phyloP scores from a whole-genome alignment of 2,888 invertebrate genomes.

The Tineola bisselliella region DNA sequence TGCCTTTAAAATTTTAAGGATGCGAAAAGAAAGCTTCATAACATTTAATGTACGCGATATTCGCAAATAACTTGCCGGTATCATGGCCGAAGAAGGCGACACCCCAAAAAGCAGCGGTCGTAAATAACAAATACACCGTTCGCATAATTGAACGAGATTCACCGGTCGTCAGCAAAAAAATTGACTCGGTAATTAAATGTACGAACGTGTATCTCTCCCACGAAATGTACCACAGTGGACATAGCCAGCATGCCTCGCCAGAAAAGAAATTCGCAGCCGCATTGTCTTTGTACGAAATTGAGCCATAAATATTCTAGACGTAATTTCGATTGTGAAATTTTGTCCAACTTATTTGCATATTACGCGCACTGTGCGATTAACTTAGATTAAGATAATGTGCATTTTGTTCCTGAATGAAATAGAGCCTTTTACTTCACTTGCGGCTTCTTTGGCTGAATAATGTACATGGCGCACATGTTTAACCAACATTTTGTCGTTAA shows the following conservation, averaged over 20 bases:
- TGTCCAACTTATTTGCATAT: constrained; percentile 12
- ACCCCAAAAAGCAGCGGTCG: constrained; percentile 47
- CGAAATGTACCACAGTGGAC: constrained; percentile 31
- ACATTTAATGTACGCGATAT: constrained; percentile 12
- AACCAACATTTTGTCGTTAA: background rate
- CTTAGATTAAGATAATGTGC: background rate
- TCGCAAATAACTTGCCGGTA: constrained; percentile 21
- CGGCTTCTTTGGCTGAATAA: background rate
- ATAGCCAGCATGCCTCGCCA: constrained; percentile 36
- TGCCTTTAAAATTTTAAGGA: constrained; percentile 17
- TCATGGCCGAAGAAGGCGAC: constrained; percentile 42
- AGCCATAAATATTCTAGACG: constrained; percentile 59
- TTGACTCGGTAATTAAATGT: constrained; percentile 48
- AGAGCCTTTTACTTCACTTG: background rate
- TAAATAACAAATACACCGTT: constrained; percentile 54
- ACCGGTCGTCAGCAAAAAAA: constrained; percentile 32
- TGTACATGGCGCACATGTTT: background rate
- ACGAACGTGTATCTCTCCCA: constrained; percentile 15
- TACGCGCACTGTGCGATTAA: background rate
- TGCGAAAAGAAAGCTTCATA: constrained; percentile 23
- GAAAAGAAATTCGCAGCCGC: constrained; percentile 36
- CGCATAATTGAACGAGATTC: constrained; percentile 29
- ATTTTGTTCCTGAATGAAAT: constrained; percentile 6
- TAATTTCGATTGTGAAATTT: constrained; percentile 49
- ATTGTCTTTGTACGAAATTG: constrained; percentile 47